These are phyloP conservation scores for Helleia helle DNA, from an alignment of 2,888 invertebrate genomes.

Conservation along the genomic window DNA sequence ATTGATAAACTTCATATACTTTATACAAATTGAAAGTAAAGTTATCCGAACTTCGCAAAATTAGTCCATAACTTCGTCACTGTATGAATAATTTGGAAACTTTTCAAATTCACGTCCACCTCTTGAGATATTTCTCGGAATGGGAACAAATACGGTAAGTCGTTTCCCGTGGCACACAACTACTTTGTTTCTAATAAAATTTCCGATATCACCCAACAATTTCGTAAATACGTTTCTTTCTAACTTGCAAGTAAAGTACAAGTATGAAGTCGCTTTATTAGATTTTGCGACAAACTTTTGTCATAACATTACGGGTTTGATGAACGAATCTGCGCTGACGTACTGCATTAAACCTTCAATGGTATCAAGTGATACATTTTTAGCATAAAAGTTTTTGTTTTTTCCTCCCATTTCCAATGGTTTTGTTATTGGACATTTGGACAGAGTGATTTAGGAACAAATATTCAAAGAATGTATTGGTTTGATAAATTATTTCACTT, in stretches of 20 bases:
- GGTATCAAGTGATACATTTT: slow-evolving; percentile 19
- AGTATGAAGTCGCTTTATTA: too few relatives aligned
- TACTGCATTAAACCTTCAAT: slow-evolving; percentile 24
- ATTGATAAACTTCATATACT: too few relatives aligned
- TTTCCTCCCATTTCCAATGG: slow-evolving; percentile 28
- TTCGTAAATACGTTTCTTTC: background rate
- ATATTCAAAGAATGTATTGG: slow-evolving; percentile 24
- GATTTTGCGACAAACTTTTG: slow-evolving; percentile 25
- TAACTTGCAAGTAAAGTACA: background rate
- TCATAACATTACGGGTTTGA: slow-evolving; percentile 24
- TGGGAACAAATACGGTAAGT: background rate
- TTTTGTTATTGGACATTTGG: slow-evolving; percentile 19
- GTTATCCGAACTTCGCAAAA: background rate
- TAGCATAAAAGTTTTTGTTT: slow-evolving; percentile 26
- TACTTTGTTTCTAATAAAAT: background rate
- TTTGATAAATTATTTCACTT: slow-evolving; percentile 16
- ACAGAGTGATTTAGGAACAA: slow-evolving; percentile 24
- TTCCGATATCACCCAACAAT: background rate
- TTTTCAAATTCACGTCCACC: background rate
- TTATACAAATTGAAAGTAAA: background rate
- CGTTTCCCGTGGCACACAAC: background rate
- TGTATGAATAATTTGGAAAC: background rate
- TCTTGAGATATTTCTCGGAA: background rate
- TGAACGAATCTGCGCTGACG: slow-evolving; percentile 23
- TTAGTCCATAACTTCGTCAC: background rate